Evolutionary conservation across 2,888 invertebrate species (phyloP).

Genomic region (Drosophila incognita): DNA sequence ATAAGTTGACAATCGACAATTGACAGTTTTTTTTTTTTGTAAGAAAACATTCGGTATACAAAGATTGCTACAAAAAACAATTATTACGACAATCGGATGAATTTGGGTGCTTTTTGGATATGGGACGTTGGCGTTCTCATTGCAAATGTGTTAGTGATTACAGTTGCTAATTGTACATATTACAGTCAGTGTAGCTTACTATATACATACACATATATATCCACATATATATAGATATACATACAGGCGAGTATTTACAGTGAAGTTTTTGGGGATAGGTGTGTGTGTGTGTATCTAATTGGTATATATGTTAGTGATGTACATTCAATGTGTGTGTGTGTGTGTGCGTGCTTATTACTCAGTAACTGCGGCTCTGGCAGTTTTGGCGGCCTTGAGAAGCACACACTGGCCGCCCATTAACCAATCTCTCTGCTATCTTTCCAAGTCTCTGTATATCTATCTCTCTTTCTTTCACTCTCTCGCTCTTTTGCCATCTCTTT

Average conservation of each 20-base stretch:
- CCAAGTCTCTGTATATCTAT: neutral
- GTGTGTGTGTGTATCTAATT: slow-evolving; percentile 43
- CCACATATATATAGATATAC: neutral
- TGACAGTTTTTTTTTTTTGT: slow-evolving; percentile 2
- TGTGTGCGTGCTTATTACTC: slow-evolving; percentile 17
- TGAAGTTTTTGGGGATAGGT: slow-evolving; percentile 19
- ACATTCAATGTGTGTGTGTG: slow-evolving; percentile 1
- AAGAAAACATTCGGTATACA: slow-evolving; percentile 11
- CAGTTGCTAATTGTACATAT: slow-evolving; percentile 9
- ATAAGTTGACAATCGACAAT: slow-evolving; percentile 65
- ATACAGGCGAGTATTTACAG: slow-evolving; percentile 14
- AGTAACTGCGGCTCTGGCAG: slow-evolving; percentile 40
- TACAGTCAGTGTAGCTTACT: slow-evolving; percentile 10
- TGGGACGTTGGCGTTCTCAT: slow-evolving; percentile 1
- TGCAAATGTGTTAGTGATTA: neutral
- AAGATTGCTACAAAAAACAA: slow-evolving; percentile 12
- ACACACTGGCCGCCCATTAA: slow-evolving; percentile 25
- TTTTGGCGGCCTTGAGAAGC: slow-evolving; percentile 60
- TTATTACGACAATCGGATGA: slow-evolving; percentile 12
- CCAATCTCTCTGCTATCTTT: neutral
- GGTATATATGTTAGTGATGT: slow-evolving; percentile 11
- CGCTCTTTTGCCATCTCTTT: neutral
- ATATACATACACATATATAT: neutral
- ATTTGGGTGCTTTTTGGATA: neutral
- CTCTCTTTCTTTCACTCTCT: neutral